Percentiles rank a stretch among this genome's conserved stretches.
phyloP scores from a whole-genome alignment of 2,888 invertebrate species.

The Habrosyne pyritoides region DNA sequence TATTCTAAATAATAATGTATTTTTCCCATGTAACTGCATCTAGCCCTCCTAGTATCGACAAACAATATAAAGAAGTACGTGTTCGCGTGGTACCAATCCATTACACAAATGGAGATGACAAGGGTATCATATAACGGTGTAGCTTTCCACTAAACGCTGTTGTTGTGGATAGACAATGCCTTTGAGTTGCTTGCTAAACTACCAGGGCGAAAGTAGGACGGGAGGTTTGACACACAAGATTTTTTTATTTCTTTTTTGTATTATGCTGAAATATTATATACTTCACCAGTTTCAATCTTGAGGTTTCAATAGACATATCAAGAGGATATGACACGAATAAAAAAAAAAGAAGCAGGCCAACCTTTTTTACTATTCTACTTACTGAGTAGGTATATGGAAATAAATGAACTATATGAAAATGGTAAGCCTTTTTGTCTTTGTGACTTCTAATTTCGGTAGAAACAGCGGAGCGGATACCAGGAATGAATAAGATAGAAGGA shows the following conservation, averaged over 20 bases:
- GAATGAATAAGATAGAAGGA: neutral
- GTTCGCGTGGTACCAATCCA: neutral
- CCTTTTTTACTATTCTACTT: too few relatives aligned
- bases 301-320: too few relatives aligned
- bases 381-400: too few relatives aligned
- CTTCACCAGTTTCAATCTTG: too few relatives aligned
- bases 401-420: too few relatives aligned
- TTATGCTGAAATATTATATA: too few relatives aligned
- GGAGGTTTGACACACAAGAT: neutral
- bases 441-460: too few relatives aligned
- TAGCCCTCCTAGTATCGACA: neutral
- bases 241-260: too few relatives aligned
- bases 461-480: neutral
- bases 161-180: neutral
- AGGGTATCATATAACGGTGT: constrained; percentile 1
- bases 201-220: neutral
- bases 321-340: too few relatives aligned
- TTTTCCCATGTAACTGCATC: neutral
- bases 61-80: neutral
- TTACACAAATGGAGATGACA: neutral
- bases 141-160: neutral
- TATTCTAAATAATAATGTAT: neutral
- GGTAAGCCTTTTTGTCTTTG: too few relatives aligned
- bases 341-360: too few relatives aligned
- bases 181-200: neutral